Evolutionary conservation across 37 sponge, comb jelly and placozoan species (phyloP), one percentile per base, ranked within the genome.

Genomic region (Axinella damicornis): DNA sequence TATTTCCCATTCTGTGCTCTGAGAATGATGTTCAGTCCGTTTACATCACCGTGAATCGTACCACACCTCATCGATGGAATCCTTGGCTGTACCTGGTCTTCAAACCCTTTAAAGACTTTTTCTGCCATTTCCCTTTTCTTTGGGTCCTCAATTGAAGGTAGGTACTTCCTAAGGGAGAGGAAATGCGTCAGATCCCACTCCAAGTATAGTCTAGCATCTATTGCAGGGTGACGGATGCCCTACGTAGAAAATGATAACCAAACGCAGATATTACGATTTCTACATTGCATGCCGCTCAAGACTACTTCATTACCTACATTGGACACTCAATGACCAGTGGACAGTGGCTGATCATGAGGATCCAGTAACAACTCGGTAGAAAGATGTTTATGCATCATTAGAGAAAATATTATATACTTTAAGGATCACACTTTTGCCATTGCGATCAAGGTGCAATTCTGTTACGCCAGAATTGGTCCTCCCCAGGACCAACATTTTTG

Each of bases 141-240:
- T 34, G 33, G 72, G 34, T 71, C 72, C 36, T 39, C 72, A 17
- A 71, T 39, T 5, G 30, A 28, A 21, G 36, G 72, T 14, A 71
- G 46, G 19, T 39, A 36, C 21, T 38, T 40, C 39, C 34, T 71
- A 41, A 71, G 13, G 22, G 36, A 39, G 19, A 71, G 41, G 11
- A 71, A 71, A 40, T 39, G 25, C 17, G 40, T 41, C 35, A 71
- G 52, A 46, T 71, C 72, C 72, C 72, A 71, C 5, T 41, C 52
- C 27, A n/a, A 85, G 32, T 5, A 85, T 57, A 46, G 67, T 67
- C 71, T 65, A 27, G 54, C 39, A 15, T 72, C 73, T 19, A 82
- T 72, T 57, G 61, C 72, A 17, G 71, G 71, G 58, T 82, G 83
- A 0, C 46, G 33, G 73, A 72, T 71, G 30, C 5, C 73, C 83